Evolutionary conservation across 2,888 invertebrate species (phyloP), one percentile per base, ranked within the genome.

Genomic region (Geophilus truncorum): DNA sequence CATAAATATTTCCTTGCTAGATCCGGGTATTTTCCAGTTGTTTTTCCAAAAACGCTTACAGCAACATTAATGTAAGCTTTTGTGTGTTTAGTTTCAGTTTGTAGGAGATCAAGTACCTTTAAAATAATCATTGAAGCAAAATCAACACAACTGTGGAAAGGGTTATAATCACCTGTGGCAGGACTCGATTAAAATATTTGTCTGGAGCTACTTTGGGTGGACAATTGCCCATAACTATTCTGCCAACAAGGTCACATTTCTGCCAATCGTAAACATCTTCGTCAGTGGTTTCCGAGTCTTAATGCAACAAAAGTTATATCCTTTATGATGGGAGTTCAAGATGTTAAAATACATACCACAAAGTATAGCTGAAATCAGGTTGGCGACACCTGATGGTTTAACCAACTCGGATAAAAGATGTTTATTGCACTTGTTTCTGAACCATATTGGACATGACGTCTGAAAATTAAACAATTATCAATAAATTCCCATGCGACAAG

Each of bases 201-300:
- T 75, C 23, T 2, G 75, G 75, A 4, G 75, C 3, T 6, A 5
- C 4, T n/a, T 30, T 30, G 1, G 28, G 25, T 25, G 25, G 5
- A 83, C 90, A 82, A 83, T 88, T 89, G 34, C 89, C 88, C 81
- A 90, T 87, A 81, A 93, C 89, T 81, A 94, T 88, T 87, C 90
- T 91, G 78, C 91, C 90, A 81, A 93, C 89, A 84, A 91, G 89
- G 81, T 92, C 91, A 84, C 92, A 89, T 85, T 90, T 91, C 84
- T 90, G 89, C 93, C 93, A 93, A 15, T 34, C 51, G 25, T 36
- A 30, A 77, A 10, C 57, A 40, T 82, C 81, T 81, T 80, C 80
- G 1, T n/a, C 75, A 23, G 5, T 15, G 6, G 21, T 23, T 23
- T 28, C 75, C 25, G 9, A 40, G 12, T 9, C 6, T 15, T 18